Base-by-base conservation (phyloP, 2,888 invertebrate genomes). In the Andricus curvator region DNA sequence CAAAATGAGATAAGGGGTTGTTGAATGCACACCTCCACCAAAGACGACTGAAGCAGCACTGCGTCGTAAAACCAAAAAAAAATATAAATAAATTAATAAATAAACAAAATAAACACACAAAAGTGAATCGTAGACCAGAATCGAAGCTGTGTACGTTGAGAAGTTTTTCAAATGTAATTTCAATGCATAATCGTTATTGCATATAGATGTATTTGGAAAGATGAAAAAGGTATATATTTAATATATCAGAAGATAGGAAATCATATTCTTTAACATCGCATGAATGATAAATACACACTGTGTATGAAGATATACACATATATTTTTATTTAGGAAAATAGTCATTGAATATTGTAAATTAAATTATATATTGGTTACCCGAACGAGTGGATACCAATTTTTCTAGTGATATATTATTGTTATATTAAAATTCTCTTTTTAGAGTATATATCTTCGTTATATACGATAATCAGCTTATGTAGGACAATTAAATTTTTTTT, bases 11-110 rank as follows among this genome's bases (percentile, higher is more conserved):
- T 48, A 79, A 83, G 83, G 78, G 82, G 78, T 81, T 86, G 84
- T 85, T 82, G 84, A 84, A 79, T 77, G 62, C 76, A 77, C 80
- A 87, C 88, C 87, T 89, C 88, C 88, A 90, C 91, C 91, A 91
- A 91, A 91, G 91, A 91, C 87, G 88, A 90, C 89, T 89, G 90
- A 91, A 88, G 88, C 87, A 85, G 85, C 85, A 87, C 87, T 89
- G 89, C 88, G 89, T 88, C 86, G 88, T 87, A 89, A 88, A 87
- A 89, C 88, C 87, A 90, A 88, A 89, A 83, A 86, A 77, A 48
- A 48, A 48, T 0, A 44, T 37, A 37, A 37, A 25, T 25, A 25
- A 25, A 25, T 25, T 25, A 37, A 37, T 37, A 37, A 37, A 37
- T 37, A 37, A 44, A 44, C 13, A 44, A 44, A 44, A 44, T 44